Conservation (phyloP, 2,113 vertebrate species). For the Eulemur macaco region DNA sequence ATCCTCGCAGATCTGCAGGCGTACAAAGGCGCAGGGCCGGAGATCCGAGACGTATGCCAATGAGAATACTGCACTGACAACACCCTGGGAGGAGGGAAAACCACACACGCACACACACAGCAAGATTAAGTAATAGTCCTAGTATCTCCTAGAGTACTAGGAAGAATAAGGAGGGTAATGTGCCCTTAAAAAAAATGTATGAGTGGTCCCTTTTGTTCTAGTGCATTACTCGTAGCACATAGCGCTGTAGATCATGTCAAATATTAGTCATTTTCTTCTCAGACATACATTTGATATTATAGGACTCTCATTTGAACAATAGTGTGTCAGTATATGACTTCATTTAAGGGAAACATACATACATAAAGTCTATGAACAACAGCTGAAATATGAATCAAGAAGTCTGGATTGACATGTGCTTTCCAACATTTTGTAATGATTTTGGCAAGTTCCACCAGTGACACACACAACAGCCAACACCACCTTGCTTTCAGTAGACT, state of each 20-base stretch:
- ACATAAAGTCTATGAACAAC: neutral
- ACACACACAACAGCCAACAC: neutral
- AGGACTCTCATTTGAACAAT: neutral
- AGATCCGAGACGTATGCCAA: slow-evolving; percentile 96
- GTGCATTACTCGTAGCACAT: neutral
- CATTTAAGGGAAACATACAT: neutral
- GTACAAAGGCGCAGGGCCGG: slow-evolving; percentile 97
- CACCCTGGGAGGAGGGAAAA: neutral
- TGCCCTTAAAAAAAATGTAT: neutral
- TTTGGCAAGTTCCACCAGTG: neutral
- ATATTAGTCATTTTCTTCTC: neutral
- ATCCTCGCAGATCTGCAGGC: slow-evolving; percentile 95
- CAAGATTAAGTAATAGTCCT: neutral
- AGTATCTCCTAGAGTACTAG: slow-evolving; percentile 3
- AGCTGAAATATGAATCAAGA: neutral
- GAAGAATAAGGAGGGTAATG: neutral
- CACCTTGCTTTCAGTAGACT: neutral
- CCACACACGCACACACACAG: neutral
- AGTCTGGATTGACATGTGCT: neutral
- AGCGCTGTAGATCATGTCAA: neutral
- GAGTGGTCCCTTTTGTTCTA: neutral
- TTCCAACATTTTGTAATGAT: neutral
- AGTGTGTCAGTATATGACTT: neutral
- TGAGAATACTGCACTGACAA: neutral
- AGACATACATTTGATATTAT: neutral